phyloP scores from a whole-genome alignment of 2,888 invertebrate genomes.

The Lithophane socia region DNA sequence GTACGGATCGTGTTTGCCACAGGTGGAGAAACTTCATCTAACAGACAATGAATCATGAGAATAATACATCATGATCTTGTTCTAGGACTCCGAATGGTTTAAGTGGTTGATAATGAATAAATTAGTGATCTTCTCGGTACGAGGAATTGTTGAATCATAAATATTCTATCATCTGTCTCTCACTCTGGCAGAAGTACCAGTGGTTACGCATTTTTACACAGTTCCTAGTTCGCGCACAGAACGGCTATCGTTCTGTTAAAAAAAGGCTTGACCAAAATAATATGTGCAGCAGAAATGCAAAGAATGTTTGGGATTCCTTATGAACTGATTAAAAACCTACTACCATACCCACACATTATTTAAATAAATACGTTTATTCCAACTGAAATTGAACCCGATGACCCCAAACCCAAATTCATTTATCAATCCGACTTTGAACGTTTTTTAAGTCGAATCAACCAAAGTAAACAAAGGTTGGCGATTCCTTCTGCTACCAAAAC shows the following conservation, averaged over 20 bases:
- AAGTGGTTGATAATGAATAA: constrained; percentile 43
- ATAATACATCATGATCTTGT: constrained; percentile 18
- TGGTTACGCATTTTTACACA: not conserved
- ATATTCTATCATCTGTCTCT: not conserved
- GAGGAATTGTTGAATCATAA: constrained; percentile 46
- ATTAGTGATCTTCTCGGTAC: constrained; percentile 17
- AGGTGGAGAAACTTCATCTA: not conserved
- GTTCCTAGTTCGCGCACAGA: not conserved
- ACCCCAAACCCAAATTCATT: constrained; percentile 29
- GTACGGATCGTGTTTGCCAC: not conserved
- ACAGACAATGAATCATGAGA: constrained; percentile 30
- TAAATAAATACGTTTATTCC: constrained; percentile 9
- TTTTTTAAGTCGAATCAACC: constrained; percentile 40
- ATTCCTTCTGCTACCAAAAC: constrained; percentile 62
- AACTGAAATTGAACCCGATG: constrained; percentile 27
- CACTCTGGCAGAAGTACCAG: not conserved
- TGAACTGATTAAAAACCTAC: not conserved
- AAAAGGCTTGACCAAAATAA: not conserved
- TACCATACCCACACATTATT: constrained; percentile 15
- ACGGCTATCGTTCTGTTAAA: not conserved
- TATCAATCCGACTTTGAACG: constrained; percentile 61
- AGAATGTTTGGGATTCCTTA: not conserved
- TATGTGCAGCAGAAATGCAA: not conserved
- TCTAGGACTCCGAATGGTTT: constrained; percentile 35
- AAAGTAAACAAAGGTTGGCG: constrained; percentile 56